Evolutionary conservation across 2,113 vertebrate species (phyloP), one percentile per base, ranked within the genome.

Genomic region (Choloepus hoffmanni): DNA sequence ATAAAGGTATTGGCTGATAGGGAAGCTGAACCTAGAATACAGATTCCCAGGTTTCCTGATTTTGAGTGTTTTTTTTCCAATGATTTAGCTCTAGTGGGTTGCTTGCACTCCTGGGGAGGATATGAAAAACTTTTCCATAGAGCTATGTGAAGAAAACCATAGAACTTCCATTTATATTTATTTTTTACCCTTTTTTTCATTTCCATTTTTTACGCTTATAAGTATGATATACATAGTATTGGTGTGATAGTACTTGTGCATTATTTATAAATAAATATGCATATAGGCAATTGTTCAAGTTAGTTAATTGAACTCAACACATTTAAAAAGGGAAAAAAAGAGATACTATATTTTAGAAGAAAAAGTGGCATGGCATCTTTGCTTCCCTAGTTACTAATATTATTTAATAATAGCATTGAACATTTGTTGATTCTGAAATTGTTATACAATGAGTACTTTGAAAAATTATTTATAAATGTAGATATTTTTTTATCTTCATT

Each of bases 271-370:
- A 45, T 89, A 78, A 78, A 30, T 50, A 78, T 67, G 55, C 3
- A 33, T 89, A 76, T 63, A 14, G 79, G 36, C 2, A 53, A 5
- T 53, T 95, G 4, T 85, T 95, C 28, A 53, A 53, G 24, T 90
- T 79, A 85, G 6, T 53, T 50, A 50, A 50, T 91, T 85, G 43
- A 95, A 63, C 33, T 90, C 43, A 86, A 72, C 33, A 33, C 60
- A 26, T 63, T 92, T 60, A 90, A 48, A 88, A 92, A 65, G 63
- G 36, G 45, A 30, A 73, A 79, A 45, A 83, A 86, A n/a, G 21
- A 89, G 2, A 4, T 18, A 53, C 24, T 33, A 50, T 90, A 73
- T 96, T 92, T 96, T 95, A 90, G 85, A 81, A 74, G 36, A 85
- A 90, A 53, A 82, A 95, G 48, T 90, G 16, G 2, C 65, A 28